Evolutionary conservation across 37 sponge, comb jelly and placozoan genomes (phyloP), one percentile per base, ranked within the genome.

Genomic region (Petrosia ficiformis): DNA sequence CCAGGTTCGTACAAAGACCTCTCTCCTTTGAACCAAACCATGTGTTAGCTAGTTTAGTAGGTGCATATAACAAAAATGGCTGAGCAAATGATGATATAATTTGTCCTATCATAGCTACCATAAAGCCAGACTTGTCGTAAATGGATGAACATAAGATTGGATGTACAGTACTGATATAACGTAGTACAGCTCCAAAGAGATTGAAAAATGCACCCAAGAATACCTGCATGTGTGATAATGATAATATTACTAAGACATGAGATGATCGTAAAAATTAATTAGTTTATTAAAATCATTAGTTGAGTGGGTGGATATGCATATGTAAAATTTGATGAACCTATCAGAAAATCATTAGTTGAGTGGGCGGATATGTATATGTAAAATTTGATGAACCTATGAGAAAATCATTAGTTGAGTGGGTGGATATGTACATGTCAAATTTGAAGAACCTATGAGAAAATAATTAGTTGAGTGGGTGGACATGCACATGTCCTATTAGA

Each of bases 11-110:
- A 21, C 61, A 41, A 2, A 67, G 31, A 39, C 43, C 28, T 42
- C 92, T 75, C 67, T 91, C 78, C 21, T 87, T 79, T 8, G 71
- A 68, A 24, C 75, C 71, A 70, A 90, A 90, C 92, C 92, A 90
- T 31, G 82, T 56, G 59, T 76, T n/a, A 14, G 92, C 82, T 28
- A 90, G 68, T 65, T 90, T 90, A 34, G 92, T 77, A 38, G 92
- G 92, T 44, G 92, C 67, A 48, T 70, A 82, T 21, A 90, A 79
- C 10, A 68, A 33, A 75, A 87, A 90, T 19, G 92, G 87, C 72
- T 90, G 92, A 0, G 92, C 92, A 61, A 70, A 42, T 28, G 87
- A 87, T 28, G 76, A 63, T 32, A 87, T 34, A 29, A 77, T 56
- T 61, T 90, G 92, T 11, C 87, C 92, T 3, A 39, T 21, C 68